Conservation (phyloP, 2,888 invertebrate genomes). For the Cryptocephalus primarius region DNA sequence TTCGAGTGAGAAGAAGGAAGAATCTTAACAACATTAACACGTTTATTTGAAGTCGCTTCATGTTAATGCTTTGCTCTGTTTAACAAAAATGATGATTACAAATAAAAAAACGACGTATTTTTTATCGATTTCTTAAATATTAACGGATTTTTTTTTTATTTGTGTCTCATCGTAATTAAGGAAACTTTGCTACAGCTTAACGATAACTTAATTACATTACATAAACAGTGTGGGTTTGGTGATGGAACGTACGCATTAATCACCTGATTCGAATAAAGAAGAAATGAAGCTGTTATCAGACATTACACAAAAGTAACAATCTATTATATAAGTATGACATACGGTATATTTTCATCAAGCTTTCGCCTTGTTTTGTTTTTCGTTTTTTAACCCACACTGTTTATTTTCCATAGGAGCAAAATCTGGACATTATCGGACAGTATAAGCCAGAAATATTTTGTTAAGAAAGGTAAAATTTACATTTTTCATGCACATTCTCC, state of each 20-base stretch:
- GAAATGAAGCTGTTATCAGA: not conserved
- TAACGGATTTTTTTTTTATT: no score
- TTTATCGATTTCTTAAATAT: no score
- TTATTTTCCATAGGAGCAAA: constrained; percentile 55
- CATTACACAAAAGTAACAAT: constrained; percentile 26
- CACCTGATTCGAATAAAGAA: not conserved
- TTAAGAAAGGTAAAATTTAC: constrained; percentile 46
- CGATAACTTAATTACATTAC: not conserved
- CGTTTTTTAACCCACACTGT: constrained; percentile 40
- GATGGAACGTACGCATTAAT: constrained; percentile 2
- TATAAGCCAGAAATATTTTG: constrained; percentile 74
- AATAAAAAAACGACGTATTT: no score
- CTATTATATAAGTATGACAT: constrained; percentile 1
- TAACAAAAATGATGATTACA: no score
- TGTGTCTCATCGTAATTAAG: no score
- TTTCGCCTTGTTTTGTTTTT: constrained; percentile 15
- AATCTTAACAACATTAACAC: no score
- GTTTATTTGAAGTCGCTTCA: no score
- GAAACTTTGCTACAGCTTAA: no score
- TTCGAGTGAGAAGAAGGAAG: no score
- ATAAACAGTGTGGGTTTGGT: constrained; percentile 23
- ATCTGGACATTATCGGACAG: constrained; percentile 68
- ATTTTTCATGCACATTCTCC: constrained; percentile 2
- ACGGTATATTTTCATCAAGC: constrained; percentile 8
- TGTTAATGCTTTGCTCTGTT: no score